Evolutionary conservation across 2,797 vertebrate genomes (phyloP), one percentile per base, ranked within the genome.

Genomic region (Ctenopoma kingsleyae): DNA sequence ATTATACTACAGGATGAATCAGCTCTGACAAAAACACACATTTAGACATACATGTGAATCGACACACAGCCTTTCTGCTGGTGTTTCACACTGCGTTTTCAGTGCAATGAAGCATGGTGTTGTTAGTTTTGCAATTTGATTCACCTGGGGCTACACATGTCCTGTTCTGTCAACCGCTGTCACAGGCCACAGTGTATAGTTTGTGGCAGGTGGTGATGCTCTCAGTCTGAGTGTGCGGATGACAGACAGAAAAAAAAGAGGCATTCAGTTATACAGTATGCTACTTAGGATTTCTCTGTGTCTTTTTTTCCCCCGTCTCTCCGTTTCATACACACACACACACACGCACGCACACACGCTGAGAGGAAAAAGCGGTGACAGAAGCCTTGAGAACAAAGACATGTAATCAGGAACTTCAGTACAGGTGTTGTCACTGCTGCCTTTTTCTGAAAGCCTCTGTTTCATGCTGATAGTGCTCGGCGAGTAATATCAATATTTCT

Each of bases 101-200:
- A 76, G 81, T 81, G 87, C 85, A 87, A 44, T 79, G 86, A 89
- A 85, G 89, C 87, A 60, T 90, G 81, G 73, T 78, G 81, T 85
- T 89, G 84, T 90, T 92, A 87, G 87, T 86, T 89, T 88, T 87
- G 86, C 81, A 80, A 43, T 88, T 82, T 85, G 82, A 90, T 84
- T 90, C 88, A 91, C 90, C 89, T 80, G 82, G 71, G 87, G 90
- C 88, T 78, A 76, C 85, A 80, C 80, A 76, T 86, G 91, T 92
- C 91, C 80, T 81, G 52, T 88, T 88, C 63, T 80, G 84, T 90
- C 90, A 92, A 88, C 79, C 66, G 43, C 83, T 68, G 76, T 84
- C 83, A 86, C 66, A 76, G 82, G 67, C 58, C 78, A 25, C 65
- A 20, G 59, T 46, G 54, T 76, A 78, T 52, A 50, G 67, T 62